Conservation (phyloP, 2,888 invertebrate species). For the Amblyjoppa proteus region DNA sequence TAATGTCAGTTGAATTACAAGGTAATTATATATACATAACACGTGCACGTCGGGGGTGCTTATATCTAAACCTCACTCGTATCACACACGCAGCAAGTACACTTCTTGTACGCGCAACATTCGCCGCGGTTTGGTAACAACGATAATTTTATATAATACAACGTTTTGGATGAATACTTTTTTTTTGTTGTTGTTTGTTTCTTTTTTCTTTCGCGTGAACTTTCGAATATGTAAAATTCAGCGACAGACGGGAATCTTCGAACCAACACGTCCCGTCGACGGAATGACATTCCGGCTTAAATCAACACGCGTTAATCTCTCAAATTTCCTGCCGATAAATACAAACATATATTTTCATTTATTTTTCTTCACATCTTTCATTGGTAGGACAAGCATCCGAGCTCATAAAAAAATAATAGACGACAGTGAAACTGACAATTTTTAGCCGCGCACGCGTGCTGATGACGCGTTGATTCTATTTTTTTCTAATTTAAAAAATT, state of each 20-base stretch:
- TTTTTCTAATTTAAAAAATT: neutral
- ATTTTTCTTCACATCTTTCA: neutral
- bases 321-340: slow-evolving; percentile 13
- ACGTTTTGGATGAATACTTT: slow-evolving; percentile 64
- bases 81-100: slow-evolving; percentile 61
- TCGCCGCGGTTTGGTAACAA: slow-evolving; percentile 67
- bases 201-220: slow-evolving; percentile 19
- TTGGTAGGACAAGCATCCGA: slow-evolving; percentile 4
- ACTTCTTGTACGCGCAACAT: slow-evolving; percentile 41
- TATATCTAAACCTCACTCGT: slow-evolving; percentile 61
- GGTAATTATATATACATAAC: slow-evolving; percentile 49
- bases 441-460: neutral
- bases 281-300: neutral
- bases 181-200: neutral
- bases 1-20: slow-evolving; percentile 65
- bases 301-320: slow-evolving; percentile 23
- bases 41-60: slow-evolving; percentile 52
- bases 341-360: slow-evolving; percentile 11
- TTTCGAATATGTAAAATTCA: slow-evolving; percentile 15
- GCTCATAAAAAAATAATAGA: slow-evolving; percentile 31
- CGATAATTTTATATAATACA: slow-evolving; percentile 67
- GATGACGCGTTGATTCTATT: slow-evolving; percentile 3
- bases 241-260: neutral
- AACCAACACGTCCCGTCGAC: neutral
- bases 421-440: neutral